Evolutionary conservation across 2,888 invertebrate species (phyloP).

Genomic region (Trissoscelio sp.): DNA sequence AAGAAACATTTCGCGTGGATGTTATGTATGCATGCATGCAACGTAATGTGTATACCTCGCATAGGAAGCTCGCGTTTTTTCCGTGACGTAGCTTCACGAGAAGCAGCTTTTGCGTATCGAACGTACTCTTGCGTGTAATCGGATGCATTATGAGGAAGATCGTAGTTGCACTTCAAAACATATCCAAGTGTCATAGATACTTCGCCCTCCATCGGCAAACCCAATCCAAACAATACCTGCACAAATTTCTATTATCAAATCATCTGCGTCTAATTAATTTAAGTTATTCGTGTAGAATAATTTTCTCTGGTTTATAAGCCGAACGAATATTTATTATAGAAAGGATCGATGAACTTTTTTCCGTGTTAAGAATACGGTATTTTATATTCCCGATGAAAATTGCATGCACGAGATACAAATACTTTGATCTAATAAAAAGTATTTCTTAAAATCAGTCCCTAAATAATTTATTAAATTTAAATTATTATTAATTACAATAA

Average conservation of each 20-base stretch:
- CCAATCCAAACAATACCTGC: slow-evolving; percentile 88
- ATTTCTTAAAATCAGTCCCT: no score
- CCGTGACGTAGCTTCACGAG: slow-evolving; percentile 55
- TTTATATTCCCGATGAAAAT: not conserved
- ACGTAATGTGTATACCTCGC: slow-evolving; percentile 66
- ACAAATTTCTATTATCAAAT: slow-evolving; percentile 61
- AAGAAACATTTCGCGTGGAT: slow-evolving; percentile 37
- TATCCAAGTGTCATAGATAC: slow-evolving; percentile 87
- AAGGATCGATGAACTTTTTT: slow-evolving; percentile 9
- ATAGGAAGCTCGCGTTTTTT: slow-evolving; percentile 53
- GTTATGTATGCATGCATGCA: slow-evolving; percentile 12
- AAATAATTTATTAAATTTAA: no score
- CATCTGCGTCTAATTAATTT: not conserved
- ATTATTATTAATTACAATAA: no score
- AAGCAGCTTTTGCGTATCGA: slow-evolving; percentile 70
- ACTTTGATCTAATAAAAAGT: no score
- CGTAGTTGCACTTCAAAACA: slow-evolving; percentile 88
- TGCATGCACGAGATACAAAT: no score
- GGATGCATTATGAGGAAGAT: slow-evolving; percentile 87
- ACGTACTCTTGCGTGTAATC: slow-evolving; percentile 84
- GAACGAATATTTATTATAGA: not conserved
- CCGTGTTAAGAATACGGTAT: not conserved
- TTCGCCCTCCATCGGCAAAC: slow-evolving; percentile 87
- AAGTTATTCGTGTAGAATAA: not conserved
- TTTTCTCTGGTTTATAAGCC: not conserved